Evolutionary conservation across 2,797 vertebrate species (phyloP).

Genomic region (Labeo calbasu): DNA sequence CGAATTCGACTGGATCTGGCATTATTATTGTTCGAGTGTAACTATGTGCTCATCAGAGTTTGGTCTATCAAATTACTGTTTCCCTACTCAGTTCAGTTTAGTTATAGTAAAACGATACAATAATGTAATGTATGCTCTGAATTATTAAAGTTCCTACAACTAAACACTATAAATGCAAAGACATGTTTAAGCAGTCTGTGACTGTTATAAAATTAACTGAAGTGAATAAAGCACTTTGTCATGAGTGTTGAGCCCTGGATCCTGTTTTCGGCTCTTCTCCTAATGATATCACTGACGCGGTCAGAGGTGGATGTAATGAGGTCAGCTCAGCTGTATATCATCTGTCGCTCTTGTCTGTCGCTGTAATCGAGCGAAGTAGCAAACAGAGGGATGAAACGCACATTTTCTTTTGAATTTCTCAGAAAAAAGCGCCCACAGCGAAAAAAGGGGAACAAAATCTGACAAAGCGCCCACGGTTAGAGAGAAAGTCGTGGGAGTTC

Average conservation of each 20-base stretch:
- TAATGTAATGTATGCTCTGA: background rate
- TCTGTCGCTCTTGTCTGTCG: background rate
- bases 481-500: background rate
- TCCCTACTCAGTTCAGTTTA: background rate
- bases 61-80: background rate
- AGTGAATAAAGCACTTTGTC: background rate
- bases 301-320: background rate
- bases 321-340: background rate
- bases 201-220: background rate
- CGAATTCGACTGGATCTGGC: background rate
- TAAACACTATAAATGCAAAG: background rate
- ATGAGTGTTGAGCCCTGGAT: background rate
- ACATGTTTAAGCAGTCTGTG: background rate
- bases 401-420: background rate
- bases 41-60: background rate
- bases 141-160: background rate
- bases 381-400: background rate
- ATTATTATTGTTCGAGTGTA: background rate
- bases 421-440: background rate
- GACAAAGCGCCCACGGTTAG: background rate
- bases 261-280: background rate
- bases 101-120: background rate
- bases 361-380: background rate
- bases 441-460: background rate
- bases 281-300: background rate